Evolutionary conservation across 2,113 vertebrate genomes (phyloP).

Genomic region (Megalops atlanticus): DNA sequence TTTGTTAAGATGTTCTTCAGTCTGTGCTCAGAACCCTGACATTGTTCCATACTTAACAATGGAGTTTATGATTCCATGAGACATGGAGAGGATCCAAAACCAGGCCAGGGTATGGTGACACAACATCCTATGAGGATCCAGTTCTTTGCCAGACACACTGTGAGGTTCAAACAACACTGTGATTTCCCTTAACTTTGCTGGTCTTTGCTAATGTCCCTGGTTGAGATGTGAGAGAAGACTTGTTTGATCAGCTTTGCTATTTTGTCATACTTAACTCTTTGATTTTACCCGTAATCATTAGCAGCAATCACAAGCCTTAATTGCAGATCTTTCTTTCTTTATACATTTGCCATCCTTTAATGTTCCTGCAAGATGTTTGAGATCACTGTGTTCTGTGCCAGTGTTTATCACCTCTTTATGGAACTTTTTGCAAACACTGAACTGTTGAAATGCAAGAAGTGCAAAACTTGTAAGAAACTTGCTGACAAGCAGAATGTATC

Average conservation of each 20-base stretch:
- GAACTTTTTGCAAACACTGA: not conserved
- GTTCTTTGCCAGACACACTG: not conserved
- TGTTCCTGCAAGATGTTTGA: not conserved
- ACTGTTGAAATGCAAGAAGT: not conserved
- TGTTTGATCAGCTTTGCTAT: not conserved
- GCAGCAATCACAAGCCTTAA: not conserved
- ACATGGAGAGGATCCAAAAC: slow-evolving; percentile 3
- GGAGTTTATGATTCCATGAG: not conserved
- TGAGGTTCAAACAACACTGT: slow-evolving; percentile 4
- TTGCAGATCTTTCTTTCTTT: not conserved
- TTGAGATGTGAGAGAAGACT: not conserved
- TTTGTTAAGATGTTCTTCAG: slow-evolving; percentile 9
- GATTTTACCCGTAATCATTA: not conserved
- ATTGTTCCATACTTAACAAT: not conserved
- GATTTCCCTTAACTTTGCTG: not conserved
- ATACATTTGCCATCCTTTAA: slow-evolving; percentile 8
- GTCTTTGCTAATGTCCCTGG: not conserved
- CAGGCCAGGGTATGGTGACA: slow-evolving; percentile 9
- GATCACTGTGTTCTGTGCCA: not conserved
- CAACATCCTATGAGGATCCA: not conserved
- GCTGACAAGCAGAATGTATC: slow-evolving; percentile 14
- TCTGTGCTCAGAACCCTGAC: not conserved
- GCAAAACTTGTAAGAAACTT: slow-evolving; percentile 6
- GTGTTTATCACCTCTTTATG: not conserved
- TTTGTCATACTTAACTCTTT: not conserved